phyloP scores from a whole-genome alignment of 2,888 invertebrate species.

The Drosophila atripex region DNA sequence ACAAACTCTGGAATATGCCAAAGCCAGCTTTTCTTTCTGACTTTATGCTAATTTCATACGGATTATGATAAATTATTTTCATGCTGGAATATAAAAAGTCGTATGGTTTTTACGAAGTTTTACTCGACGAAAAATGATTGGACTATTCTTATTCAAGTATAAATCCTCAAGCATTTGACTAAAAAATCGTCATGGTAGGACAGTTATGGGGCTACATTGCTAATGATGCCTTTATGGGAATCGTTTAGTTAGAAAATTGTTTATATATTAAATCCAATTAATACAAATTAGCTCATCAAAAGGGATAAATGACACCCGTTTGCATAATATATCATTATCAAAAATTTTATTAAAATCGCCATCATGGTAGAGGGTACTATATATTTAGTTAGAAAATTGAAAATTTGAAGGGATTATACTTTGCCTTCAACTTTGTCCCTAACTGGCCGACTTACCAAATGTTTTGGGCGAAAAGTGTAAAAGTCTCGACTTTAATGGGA shows the following conservation, averaged over 20 bases:
- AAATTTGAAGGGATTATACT: not conserved
- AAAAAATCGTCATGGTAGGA: conserved; percentile 19
- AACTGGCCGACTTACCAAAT: conserved; percentile 7
- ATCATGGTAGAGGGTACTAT: no score
- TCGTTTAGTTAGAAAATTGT: not conserved
- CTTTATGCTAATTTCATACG: not conserved
- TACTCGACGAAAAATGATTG: no score
- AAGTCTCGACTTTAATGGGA: not conserved
- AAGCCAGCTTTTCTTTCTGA: not conserved
- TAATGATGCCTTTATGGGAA: not conserved
- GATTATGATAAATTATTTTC: not conserved
- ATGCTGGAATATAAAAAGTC: not conserved
- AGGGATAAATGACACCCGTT: conserved; percentile 10
- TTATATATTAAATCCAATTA: not conserved
- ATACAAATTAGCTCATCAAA: not conserved
- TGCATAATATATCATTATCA: not conserved
- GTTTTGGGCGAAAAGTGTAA: not conserved
- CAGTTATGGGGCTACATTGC: not conserved
- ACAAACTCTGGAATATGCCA: not conserved
- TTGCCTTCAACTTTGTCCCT: conserved; percentile 7
- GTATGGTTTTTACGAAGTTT: not conserved
- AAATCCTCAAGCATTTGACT: not conserved
- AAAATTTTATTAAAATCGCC: not conserved
- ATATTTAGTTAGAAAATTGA: conserved; percentile 14
- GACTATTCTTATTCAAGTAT: not conserved